These are phyloP conservation scores for Scaptomyza tumidula DNA, from an alignment of 2,888 invertebrate genomes.

Conservation along the genomic window DNA sequence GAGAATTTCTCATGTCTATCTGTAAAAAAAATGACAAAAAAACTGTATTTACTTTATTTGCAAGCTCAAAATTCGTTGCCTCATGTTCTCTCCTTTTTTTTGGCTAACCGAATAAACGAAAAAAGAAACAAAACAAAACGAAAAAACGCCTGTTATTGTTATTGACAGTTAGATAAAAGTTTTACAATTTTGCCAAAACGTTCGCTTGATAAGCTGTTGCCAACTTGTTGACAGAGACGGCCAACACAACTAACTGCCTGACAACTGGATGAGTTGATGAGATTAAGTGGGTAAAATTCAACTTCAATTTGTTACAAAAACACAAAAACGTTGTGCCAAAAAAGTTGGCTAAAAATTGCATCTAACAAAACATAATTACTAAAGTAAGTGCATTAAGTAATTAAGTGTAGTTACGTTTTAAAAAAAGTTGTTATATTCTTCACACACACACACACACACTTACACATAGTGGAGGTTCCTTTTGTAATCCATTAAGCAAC, in stretches of 20 bases:
- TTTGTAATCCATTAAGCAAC: conserved; percentile 3
- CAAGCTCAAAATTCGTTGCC: neutral
- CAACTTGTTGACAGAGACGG: conserved; percentile 2
- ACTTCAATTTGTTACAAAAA: neutral
- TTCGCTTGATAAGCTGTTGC: neutral
- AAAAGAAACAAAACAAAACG: too few species aligned
- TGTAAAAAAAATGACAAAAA: neutral
- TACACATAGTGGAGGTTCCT: neutral
- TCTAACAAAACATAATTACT: neutral
- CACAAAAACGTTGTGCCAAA: too few species aligned
- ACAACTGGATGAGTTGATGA: neutral
- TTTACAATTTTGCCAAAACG: neutral
- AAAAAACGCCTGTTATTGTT: neutral
- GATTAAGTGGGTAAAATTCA: neutral
- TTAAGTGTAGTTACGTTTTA: neutral
- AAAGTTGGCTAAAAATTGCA: neutral
- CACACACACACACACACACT: neutral
- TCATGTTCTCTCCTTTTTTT: neutral
- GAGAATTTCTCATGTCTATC: neutral
- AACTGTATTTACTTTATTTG: neutral
- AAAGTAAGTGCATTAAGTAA: neutral
- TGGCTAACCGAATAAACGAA: neutral
- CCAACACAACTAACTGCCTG: conserved; percentile 1
- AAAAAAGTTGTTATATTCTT: too few species aligned
- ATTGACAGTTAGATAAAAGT: conserved; percentile 11